Conservation (phyloP, 2,113 vertebrate species). For the Passer domesticus region DNA sequence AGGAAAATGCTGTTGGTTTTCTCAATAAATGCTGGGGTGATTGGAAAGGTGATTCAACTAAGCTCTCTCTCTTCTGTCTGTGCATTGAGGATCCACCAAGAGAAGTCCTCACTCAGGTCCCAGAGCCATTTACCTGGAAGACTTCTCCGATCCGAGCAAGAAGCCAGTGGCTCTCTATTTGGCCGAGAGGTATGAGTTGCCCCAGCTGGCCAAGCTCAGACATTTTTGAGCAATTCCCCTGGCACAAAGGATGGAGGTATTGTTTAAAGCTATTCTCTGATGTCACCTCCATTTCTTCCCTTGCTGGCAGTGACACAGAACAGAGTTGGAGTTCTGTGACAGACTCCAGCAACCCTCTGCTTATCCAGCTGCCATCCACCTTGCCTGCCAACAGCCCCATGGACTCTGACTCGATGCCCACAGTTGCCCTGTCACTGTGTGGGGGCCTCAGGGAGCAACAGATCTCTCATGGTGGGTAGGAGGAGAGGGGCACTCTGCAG, state of each 20-base stretch:
- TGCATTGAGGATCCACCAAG: conserved; percentile 52
- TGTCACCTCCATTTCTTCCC: neutral
- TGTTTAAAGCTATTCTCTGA: neutral
- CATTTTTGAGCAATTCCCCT: neutral
- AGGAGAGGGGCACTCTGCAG: neutral
- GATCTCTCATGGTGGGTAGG: conserved; percentile 80
- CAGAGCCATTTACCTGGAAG: conserved; percentile 84
- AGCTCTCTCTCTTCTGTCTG: neutral
- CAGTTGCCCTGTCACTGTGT: conserved; percentile 85
- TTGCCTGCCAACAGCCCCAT: conserved; percentile 52
- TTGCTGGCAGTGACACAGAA: conserved; percentile 73
- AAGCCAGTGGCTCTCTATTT: conserved; percentile 83
- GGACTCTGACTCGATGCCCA: conserved; percentile 66
- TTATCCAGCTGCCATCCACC: conserved; percentile 66
- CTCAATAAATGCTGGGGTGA: rapidly evolving
- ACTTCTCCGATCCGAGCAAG: conserved; percentile 77
- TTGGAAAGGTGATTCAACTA: neutral
- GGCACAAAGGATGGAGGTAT: neutral
- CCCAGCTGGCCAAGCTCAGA: neutral
- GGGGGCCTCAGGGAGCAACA: conserved; percentile 80
- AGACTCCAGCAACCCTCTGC: conserved; percentile 63
- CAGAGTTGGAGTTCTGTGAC: conserved; percentile 42
- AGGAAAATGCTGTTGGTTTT: neutral
- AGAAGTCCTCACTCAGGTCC: conserved; percentile 80
- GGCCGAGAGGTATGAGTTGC: conserved; percentile 77